Conservation (phyloP, 2,113 vertebrate species). For the Vulpes lagopus region DNA sequence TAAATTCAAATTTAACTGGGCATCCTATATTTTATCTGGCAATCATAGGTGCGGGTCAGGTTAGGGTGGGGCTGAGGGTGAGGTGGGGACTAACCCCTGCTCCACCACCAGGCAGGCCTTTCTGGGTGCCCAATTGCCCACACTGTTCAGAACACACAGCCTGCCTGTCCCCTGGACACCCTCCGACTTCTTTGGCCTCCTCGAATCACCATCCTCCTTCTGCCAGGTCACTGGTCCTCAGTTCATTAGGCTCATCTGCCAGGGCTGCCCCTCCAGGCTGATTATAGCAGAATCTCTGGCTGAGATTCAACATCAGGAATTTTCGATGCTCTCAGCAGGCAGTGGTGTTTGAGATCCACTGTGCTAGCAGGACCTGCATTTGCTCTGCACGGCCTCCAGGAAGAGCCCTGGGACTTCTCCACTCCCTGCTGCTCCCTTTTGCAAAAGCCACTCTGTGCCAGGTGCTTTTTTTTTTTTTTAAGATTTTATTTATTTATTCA, state of each 20-base stretch:
- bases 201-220: neutral
- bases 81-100: no score
- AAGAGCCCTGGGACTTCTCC: fast-evolving
- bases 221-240: neutral
- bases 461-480: no score
- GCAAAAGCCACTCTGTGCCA: fast-evolving
- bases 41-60: no score
- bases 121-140: neutral
- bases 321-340: neutral
- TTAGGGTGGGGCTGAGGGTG: no score
- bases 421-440: neutral
- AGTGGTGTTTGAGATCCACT: neutral
- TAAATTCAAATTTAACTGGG: neutral
- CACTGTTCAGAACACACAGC: neutral
- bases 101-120: neutral
- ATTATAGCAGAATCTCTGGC: neutral
- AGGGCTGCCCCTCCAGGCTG: neutral
- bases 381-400: neutral
- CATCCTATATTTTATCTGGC: neutral
- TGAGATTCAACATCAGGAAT: no score
- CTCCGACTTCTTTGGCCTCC: neutral
- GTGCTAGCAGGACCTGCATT: fast-evolving
- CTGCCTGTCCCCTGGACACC: neutral
- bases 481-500: no score
- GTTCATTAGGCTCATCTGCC: neutral